These are phyloP conservation scores for Gastrophryne carolinensis DNA, from an alignment of 2,797 vertebrate species.

Conservation along the genomic window DNA sequence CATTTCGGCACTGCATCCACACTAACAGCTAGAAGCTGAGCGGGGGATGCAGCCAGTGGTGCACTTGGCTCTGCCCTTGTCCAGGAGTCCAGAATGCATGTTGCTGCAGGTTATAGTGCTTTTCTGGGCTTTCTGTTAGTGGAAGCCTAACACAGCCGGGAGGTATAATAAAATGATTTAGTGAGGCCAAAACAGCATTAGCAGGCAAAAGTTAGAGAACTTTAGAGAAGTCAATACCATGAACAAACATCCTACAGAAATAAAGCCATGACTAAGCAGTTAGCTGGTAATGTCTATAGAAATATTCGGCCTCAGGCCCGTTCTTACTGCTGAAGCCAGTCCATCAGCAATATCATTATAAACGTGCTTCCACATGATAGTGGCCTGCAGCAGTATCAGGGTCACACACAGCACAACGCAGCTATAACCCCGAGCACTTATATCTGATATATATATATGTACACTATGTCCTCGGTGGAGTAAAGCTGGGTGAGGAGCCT, in stretches of 20 bases:
- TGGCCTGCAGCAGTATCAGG: background rate
- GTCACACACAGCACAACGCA: background rate
- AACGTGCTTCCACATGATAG: background rate
- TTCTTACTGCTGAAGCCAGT: background rate
- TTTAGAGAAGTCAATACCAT: background rate
- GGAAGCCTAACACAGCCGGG: background rate
- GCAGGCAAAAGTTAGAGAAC: background rate
- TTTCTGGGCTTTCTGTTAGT: background rate
- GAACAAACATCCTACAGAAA: background rate
- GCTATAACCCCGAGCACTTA: background rate
- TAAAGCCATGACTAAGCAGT: slow-evolving; percentile 1
- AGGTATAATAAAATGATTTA: background rate
- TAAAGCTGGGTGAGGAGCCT: no score
- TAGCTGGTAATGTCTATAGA: background rate
- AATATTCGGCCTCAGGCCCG: background rate
- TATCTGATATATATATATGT: no score
- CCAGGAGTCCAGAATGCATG: no score
- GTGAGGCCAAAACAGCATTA: background rate
- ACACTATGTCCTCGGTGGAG: background rate
- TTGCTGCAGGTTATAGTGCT: no score
- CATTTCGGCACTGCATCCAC: no score
- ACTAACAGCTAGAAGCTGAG: no score
- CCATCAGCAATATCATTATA: background rate
- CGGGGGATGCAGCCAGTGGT: no score
- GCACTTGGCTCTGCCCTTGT: background rate